Percentiles rank a stretch among this genome's conserved stretches.
phyloP scores from a whole-genome alignment of 2,113 vertebrate species.

The Arizona elegans region DNA sequence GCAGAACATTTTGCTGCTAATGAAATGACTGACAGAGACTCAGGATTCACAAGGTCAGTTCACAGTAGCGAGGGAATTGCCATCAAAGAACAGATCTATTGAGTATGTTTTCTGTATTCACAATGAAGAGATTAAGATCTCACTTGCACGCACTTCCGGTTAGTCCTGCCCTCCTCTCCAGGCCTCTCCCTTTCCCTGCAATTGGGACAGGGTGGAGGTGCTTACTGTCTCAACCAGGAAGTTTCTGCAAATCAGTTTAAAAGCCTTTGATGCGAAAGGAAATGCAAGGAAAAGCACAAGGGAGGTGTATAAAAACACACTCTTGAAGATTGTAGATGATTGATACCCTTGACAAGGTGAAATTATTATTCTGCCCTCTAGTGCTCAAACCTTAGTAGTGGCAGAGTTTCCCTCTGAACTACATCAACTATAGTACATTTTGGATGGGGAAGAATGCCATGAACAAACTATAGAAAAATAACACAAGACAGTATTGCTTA shows the following conservation, averaged over 20 bases:
- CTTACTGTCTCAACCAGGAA: slow-evolving; percentile 15
- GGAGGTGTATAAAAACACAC: not conserved
- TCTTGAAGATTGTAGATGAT: not conserved
- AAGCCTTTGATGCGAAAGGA: slow-evolving; percentile 12
- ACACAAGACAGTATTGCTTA: not conserved
- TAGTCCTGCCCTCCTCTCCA: not conserved
- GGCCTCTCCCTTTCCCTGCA: not conserved
- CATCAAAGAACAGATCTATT: not conserved
- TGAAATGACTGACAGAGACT: not conserved
- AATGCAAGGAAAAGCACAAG: not conserved
- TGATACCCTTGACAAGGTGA: not conserved
- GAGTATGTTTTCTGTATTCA: slow-evolving; percentile 20
- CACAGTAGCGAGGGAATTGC: slow-evolving; percentile 17
- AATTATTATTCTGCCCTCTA: slow-evolving; percentile 38
- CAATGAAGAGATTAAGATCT: slow-evolving; percentile 44
- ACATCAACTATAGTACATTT: not conserved
- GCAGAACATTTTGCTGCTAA: not conserved
- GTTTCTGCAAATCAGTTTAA: slow-evolving; percentile 40
- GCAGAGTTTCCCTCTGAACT: not conserved
- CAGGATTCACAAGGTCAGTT: not conserved
- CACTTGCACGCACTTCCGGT: slow-evolving; percentile 19
- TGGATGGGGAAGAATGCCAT: not conserved
- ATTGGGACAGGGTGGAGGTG: not conserved
- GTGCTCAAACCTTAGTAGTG: not conserved
- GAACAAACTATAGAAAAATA: not conserved